phyloP scores from a whole-genome alignment of 2,797 vertebrate species.

The Gadopsis marmoratus region DNA sequence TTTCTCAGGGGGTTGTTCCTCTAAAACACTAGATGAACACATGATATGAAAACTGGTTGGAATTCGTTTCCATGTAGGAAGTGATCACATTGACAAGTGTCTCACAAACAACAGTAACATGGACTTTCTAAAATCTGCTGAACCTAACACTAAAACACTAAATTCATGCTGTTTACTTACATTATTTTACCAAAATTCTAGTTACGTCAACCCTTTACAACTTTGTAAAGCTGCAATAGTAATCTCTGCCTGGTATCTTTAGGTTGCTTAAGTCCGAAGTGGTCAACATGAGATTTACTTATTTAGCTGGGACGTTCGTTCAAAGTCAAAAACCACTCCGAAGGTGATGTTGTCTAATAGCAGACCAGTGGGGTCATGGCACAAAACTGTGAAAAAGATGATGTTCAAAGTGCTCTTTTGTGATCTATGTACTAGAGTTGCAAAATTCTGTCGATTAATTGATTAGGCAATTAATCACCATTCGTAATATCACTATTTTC shows the following conservation, averaged over 20 bases:
- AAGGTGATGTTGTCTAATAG: not conserved
- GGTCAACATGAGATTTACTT: not conserved
- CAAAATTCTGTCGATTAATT: too few species aligned
- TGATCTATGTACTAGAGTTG: not conserved
- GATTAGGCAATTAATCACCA: too few species aligned
- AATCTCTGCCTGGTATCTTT: not conserved
- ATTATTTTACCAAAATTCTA: not conserved
- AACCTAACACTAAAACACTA: not conserved
- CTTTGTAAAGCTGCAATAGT: not conserved
- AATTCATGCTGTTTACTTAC: not conserved
- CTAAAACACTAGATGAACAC: not conserved
- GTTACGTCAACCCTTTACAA: not conserved
- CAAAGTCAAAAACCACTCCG: not conserved
- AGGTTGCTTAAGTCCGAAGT: not conserved
- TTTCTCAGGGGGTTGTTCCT: slow-evolving; percentile 1
- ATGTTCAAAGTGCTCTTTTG: not conserved
- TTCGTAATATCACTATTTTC: not conserved
- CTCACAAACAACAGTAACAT: not conserved
- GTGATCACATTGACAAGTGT: not conserved
- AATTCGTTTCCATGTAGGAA: not conserved
- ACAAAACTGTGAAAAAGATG: not conserved
- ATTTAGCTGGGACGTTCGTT: not conserved
- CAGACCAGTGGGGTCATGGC: not conserved
- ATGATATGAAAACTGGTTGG: not conserved
- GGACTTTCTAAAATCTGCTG: not conserved